Conservation (phyloP, 2,797 vertebrate species). For the Lacerta agilis region DNA sequence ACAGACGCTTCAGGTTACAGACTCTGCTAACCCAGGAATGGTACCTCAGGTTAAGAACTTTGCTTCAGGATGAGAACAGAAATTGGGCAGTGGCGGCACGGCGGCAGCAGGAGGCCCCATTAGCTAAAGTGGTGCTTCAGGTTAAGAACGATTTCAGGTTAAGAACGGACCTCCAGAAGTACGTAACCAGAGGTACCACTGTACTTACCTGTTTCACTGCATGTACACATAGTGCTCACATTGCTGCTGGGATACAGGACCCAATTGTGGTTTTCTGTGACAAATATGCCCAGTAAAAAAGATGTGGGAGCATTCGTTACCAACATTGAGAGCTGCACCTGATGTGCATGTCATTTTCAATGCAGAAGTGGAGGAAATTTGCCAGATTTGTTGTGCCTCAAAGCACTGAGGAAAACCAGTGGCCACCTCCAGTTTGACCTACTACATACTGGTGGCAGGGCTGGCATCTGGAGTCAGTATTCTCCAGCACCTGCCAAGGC, state of each 20-base stretch:
- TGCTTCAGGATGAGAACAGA: too few species aligned
- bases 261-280: neutral
- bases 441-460: neutral
- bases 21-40: too few species aligned
- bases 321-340: neutral
- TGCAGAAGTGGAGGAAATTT: neutral
- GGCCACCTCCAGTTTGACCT: neutral
- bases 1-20: too few species aligned
- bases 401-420: neutral
- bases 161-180: too few species aligned
- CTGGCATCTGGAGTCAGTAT: neutral
- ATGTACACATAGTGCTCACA: neutral
- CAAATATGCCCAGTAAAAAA: neutral
- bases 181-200: too few species aligned
- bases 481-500: neutral
- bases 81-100: too few species aligned
- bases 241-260: neutral
- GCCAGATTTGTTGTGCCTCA: neutral
- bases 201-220: neutral
- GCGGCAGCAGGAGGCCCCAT: too few species aligned
- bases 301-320: neutral
- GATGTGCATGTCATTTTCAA: neutral
- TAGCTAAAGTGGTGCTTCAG: too few species aligned
- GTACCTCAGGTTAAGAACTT: too few species aligned
- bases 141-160: too few species aligned